phyloP scores from a whole-genome alignment of 2,888 invertebrate species.

The Lymantria monacha region DNA sequence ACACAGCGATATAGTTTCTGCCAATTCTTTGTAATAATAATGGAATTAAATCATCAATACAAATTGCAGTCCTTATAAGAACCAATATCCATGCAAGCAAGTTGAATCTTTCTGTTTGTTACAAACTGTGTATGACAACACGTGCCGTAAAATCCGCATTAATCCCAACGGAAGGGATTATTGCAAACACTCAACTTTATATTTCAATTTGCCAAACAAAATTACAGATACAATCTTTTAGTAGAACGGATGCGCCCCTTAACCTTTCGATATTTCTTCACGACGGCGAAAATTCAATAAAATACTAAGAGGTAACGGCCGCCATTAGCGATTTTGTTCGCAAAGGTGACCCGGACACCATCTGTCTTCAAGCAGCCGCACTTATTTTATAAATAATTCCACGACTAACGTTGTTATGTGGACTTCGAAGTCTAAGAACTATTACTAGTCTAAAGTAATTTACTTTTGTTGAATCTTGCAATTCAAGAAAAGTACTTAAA shows the following conservation, averaged over 20 bases:
- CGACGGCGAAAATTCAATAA: constrained; percentile 34
- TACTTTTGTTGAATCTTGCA: no score
- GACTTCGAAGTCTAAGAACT: background rate
- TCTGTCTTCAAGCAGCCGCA: constrained; percentile 29
- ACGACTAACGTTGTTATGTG: background rate
- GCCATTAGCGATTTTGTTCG: constrained; percentile 36
- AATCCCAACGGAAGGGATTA: constrained; percentile 23
- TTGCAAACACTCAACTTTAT: constrained; percentile 16
- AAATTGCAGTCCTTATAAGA: no score
- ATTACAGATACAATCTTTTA: constrained; percentile 26
- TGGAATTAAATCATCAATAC: no score
- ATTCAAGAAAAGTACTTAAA: no score
- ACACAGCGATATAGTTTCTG: no score
- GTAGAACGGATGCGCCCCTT: constrained; percentile 17
- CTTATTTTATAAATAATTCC: constrained; percentile 32
- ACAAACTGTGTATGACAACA: constrained; percentile 11
- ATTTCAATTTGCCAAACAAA: constrained; percentile 31
- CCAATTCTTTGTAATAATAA: no score
- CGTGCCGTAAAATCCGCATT: constrained; percentile 28
- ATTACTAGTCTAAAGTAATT: no score
- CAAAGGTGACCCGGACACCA: constrained; percentile 24
- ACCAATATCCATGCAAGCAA: no score
- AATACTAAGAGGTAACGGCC: constrained; percentile 27
- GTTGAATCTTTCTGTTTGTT: no score
- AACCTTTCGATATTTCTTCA: constrained; percentile 30